phyloP scores from a whole-genome alignment of 2,888 invertebrate species.

The Aproaerema taeniolella region DNA sequence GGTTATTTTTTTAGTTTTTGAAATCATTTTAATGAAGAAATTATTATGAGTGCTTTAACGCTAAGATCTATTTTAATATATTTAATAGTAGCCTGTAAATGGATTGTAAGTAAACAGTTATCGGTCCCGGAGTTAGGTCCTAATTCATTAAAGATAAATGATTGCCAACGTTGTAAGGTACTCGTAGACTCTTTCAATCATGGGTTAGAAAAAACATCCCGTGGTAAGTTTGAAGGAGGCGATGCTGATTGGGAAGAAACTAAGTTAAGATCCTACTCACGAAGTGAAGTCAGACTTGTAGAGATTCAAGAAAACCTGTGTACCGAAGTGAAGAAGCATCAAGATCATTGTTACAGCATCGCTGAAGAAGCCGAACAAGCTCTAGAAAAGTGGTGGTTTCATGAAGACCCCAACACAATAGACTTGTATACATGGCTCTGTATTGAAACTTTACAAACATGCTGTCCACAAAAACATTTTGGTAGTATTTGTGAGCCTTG shows the following conservation, averaged over 20 bases:
- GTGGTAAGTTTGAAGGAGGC: constrained; percentile 94
- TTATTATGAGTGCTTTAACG: constrained; percentile 1
- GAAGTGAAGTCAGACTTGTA: constrained; percentile 92
- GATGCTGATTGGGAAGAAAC: constrained; percentile 96
- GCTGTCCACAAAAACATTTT: constrained; percentile 90
- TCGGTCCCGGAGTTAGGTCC: constrained; percentile 23
- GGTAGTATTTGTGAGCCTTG: constrained; percentile 89
- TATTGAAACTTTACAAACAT: constrained; percentile 84
- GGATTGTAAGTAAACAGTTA: constrained; percentile 29
- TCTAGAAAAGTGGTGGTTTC: constrained; percentile 94
- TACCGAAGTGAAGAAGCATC: constrained; percentile 80
- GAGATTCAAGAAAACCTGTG: constrained; percentile 95
- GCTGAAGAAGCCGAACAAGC: constrained; percentile 88
- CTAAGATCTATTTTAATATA: constrained; percentile 23
- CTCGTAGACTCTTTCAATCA: constrained; percentile 85
- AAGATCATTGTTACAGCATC: constrained; percentile 88
- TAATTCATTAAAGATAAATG: constrained; percentile 27
- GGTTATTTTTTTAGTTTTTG: not conserved
- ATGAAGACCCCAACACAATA: constrained; percentile 65
- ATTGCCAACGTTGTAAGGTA: constrained; percentile 84
- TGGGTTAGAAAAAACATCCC: constrained; percentile 88
- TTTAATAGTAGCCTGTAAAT: constrained; percentile 27
- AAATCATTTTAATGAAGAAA: not conserved
- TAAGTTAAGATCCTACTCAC: constrained; percentile 87
- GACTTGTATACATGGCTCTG: constrained; percentile 83